Evolutionary conservation across 2,113 vertebrate genomes (phyloP).

Genomic region (Osmerus eperlanus): DNA sequence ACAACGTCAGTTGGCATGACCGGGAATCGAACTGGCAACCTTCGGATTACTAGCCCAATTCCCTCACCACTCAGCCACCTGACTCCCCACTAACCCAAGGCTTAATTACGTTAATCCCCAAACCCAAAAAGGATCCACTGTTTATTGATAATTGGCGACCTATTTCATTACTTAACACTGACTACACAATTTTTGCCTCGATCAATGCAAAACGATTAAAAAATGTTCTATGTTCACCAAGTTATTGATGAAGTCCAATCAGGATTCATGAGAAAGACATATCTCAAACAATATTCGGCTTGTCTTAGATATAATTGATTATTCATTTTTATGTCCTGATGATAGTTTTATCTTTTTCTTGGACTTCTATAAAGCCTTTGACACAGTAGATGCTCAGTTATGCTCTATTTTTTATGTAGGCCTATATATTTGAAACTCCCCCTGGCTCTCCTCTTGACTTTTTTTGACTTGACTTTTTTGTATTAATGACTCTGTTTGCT

Average conservation of each 20-base stretch:
- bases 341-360: conserved; percentile 3
- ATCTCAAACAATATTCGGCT: conserved; percentile 11
- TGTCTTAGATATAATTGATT: background rate
- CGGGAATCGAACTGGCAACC: too few relatives aligned
- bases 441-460: too few relatives aligned
- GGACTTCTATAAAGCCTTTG: conserved; percentile 7
- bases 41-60: too few relatives aligned
- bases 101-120: background rate
- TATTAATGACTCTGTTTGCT: too few relatives aligned
- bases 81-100: too few relatives aligned
- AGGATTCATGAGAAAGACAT: background rate
- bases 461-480: too few relatives aligned
- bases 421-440: too few relatives aligned
- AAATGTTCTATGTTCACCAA: background rate
- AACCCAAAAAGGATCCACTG: conserved; percentile 8
- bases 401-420: too few relatives aligned
- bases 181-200: conserved; percentile 8
- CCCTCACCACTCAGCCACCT: too few relatives aligned
- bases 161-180: conserved; percentile 7
- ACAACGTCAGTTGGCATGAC: too few relatives aligned
- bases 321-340: background rate
- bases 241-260: background rate
- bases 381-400: background rate
- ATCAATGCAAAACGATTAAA: background rate
- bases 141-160: conserved; percentile 14